Evolutionary conservation across 2,888 invertebrate genomes (phyloP), one percentile per base, ranked within the genome.

Genomic region (Cerastis leucographa): DNA sequence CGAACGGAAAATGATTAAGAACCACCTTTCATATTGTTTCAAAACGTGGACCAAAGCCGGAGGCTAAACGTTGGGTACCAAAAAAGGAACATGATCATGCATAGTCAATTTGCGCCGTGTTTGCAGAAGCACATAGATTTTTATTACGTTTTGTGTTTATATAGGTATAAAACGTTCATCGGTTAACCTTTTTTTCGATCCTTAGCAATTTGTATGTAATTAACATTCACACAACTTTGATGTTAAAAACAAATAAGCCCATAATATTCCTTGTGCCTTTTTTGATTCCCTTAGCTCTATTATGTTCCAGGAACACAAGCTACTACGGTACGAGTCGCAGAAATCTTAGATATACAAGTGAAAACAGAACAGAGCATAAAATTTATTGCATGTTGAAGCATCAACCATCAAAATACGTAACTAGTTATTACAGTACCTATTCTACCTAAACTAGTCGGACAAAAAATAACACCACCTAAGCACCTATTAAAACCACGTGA

Each of bases 11-110:
- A 83, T 80, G 77, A 84, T 86, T 81, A 74, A 86, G 51, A 74
- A 75, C 82, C 79, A 81, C 74, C 82, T 84, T 87, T 82, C 61
- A 81, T 81, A 76, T 81, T 86, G 78, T 82, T 74, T 77, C 69
- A 62, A 77, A 83, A 67, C 73, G 44, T 56, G 67, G 29, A 49
- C 54, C 66, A 61, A 51, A 59, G 67, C 88, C 76, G 66, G 61
- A 72, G 80, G 81, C 82, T 76, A 78, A 76, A 71, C 65, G 74
- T 56, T 84, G 54, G 51, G 25, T 51, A 51, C 49, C 22, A 85
- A 82, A 84, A 81, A 75, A 76, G 14, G 42, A 87, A 67, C 73
- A 79, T 46, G 40, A 85, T 59, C 62, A 70, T 65, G 49, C 62
- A 73, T 82, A 82, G 74, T 62, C 54, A 82, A 82, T 85, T 82